A percentile compares a stretch with the other conserved stretches of the same genome.
Evolutionary conservation across 2,888 invertebrate species (phyloP).

Genomic region (Cheilosia pagana): DNA sequence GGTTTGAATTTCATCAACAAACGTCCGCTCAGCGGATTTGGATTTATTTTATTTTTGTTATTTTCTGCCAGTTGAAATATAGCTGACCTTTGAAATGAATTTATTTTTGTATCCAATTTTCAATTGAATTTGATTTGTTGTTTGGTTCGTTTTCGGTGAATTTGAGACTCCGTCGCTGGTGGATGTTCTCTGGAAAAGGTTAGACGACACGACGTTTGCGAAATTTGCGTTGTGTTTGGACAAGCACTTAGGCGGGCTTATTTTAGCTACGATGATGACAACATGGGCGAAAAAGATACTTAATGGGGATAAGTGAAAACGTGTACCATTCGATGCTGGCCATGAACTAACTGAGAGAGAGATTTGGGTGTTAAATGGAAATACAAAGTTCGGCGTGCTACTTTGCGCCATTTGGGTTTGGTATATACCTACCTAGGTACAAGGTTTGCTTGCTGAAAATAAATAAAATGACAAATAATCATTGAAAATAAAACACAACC

Average conservation of each 20-base stretch:
- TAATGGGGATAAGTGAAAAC: not conserved
- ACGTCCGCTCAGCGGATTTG: too few relatives aligned
- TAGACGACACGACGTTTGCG: not conserved
- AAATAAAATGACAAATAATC: too few relatives aligned
- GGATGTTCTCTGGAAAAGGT: too few relatives aligned
- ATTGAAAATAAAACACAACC: too few relatives aligned
- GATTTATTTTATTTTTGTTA: conserved; percentile 11
- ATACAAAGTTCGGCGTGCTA: too few relatives aligned
- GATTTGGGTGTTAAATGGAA: too few relatives aligned
- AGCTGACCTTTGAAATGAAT: conserved; percentile 20
- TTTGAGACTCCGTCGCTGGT: too few relatives aligned
- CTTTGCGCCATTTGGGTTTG: too few relatives aligned
- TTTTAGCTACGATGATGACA: conserved; percentile 9
- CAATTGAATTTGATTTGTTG: conserved; percentile 23
- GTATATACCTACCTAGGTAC: too few relatives aligned
- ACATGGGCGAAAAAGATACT: not conserved
- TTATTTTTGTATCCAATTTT: conserved; percentile 11
- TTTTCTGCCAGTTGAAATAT: not conserved
- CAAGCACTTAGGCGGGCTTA: conserved; percentile 11
- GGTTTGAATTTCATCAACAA: too few relatives aligned
- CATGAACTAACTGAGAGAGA: too few relatives aligned
- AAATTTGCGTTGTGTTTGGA: conserved; percentile 5
- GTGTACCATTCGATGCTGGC: not conserved
- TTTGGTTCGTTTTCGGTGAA: not conserved
- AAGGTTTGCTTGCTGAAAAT: too few relatives aligned